Evolutionary conservation across 2,888 invertebrate species (phyloP), one percentile per base, ranked within the genome.

Genomic region (Ecdyonurus torrentis): DNA sequence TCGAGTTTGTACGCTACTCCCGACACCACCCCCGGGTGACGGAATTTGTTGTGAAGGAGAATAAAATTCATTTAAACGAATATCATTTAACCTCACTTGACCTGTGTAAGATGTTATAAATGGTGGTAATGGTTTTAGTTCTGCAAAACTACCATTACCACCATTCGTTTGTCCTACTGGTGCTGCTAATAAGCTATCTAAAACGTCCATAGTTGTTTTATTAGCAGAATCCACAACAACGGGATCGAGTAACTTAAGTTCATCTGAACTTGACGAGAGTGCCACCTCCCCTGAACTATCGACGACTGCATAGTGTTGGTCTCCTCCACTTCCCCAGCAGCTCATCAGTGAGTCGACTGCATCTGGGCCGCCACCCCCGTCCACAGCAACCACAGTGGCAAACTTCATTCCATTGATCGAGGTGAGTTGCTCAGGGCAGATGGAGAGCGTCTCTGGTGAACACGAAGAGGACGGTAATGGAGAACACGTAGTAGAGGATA

Each of bases 81-180:
- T 90, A 63, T 90, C 90, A 75, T 91, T 91, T 74, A 91, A 91
- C 69, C 89, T 89, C 65, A 91, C 77, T 70, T 91, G 89, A 1
- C 89, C 89, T 20, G 91, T 89, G 75, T 90, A 90, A 25, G 87
- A 87, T 58, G 89, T 88, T 25, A 58, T 55, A 74, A 91, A 91
- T 2, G 92, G 91, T 2, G 91, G 91, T 68, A 92, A 77, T 0
- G 87, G 87, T 72, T 91, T 92, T 66, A 91, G 78, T 71, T 92
- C 92, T 50, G 91, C 89, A 66, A 91, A 79, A 61, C 83, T 84
- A 59, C 83, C 80, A 53, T 82, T 82, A 55, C 80, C 79, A n/a
- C 74, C 64, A 55, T 62, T 64, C 25, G 63, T 63, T 19, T 67
- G 64, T 25, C 63, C 65, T 37, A 63, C 65, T 53, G 67, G 65